Base-by-base conservation (phyloP, 2,888 invertebrate species). In the Junonia oenone region DNA sequence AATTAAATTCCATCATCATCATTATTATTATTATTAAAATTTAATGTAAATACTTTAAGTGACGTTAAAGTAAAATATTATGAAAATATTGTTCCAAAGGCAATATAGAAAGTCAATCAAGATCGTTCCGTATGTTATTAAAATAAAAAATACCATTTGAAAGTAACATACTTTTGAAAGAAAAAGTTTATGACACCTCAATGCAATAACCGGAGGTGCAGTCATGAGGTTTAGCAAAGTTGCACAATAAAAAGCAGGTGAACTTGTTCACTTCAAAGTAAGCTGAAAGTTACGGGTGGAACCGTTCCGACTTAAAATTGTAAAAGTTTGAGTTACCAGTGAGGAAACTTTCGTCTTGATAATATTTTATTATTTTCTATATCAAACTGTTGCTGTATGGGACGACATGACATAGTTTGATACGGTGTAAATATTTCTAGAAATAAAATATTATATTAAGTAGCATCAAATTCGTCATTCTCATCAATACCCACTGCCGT, bases 221-320 rank as follows among this genome's bases (percentile, higher is more conserved):
- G 55, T 61, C 52, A 56, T 54, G 58, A 52, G 58, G 58, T 60
- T 60, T 59, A 29, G 45, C 58, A 62, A 63, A 63, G 58, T 63
- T 63, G 60, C 50, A 63, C 58, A 63, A 62, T 63, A 63, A 63
- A 63, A 63, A 60, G 58, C 63, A 63, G 62, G 62, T 63, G 56
- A 63, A 62, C 62, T 63, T 46, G 63, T 56, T 56, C 58, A 62
- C 62, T 63, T 55, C 52, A 56, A 58, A 63, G 56, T 62, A 48
- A 43, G 40, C 43, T 56, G 15, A 27, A 51, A 63, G 61, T 60
- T 58, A 58, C 54, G 43, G 51, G 56, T 62, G 59, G 56, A 59
- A 62, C 55, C 27, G 56, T 63, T 61, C 62, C 46, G 63, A 55
- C 61, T 63, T 58, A 58, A 62, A 60, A 63, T 63, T 63, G 62